A percentile compares a stretch with the other conserved stretches of the same genome.
Conservation (phyloP, 2,888 invertebrate genomes). For the Emesis furor region DNA sequence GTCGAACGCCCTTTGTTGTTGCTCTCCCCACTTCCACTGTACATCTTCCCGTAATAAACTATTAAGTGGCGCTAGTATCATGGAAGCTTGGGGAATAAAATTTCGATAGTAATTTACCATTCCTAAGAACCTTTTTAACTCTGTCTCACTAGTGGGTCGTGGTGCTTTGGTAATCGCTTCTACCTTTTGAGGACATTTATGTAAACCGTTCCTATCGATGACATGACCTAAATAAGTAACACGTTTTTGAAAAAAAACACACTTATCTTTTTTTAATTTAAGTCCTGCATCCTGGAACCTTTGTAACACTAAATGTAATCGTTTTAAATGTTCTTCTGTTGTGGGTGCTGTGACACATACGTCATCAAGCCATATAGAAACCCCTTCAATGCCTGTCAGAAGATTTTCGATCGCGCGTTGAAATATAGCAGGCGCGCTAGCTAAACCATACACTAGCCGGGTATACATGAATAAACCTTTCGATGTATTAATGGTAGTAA, state of each 20-base stretch:
- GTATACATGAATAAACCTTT: slow-evolving; percentile 46
- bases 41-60: slow-evolving; percentile 48
- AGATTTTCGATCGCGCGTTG: not conserved
- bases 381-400: not conserved
- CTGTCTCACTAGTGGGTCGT: slow-evolving; percentile 56
- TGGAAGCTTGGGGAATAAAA: slow-evolving; percentile 72
- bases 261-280: slow-evolving; percentile 55
- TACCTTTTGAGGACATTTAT: slow-evolving; percentile 65
- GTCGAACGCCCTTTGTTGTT: not conserved
- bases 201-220: slow-evolving; percentile 61
- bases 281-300: slow-evolving; percentile 57
- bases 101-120: slow-evolving; percentile 74
- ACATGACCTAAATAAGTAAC: slow-evolving; percentile 68
- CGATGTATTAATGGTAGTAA: slow-evolving; percentile 56
- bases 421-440: slow-evolving; percentile 58
- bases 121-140: slow-evolving; percentile 72
- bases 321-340: not conserved
- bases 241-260: slow-evolving; percentile 56
- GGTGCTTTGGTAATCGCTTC: slow-evolving; percentile 70
- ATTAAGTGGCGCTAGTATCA: slow-evolving; percentile 65
- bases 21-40: slow-evolving; percentile 50
- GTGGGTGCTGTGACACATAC: not conserved
- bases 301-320: slow-evolving; percentile 49
- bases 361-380: not conserved
- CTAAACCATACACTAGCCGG: slow-evolving; percentile 46